Conservation (phyloP, 2,888 invertebrate genomes). For the Diloba caeruleocephala region DNA sequence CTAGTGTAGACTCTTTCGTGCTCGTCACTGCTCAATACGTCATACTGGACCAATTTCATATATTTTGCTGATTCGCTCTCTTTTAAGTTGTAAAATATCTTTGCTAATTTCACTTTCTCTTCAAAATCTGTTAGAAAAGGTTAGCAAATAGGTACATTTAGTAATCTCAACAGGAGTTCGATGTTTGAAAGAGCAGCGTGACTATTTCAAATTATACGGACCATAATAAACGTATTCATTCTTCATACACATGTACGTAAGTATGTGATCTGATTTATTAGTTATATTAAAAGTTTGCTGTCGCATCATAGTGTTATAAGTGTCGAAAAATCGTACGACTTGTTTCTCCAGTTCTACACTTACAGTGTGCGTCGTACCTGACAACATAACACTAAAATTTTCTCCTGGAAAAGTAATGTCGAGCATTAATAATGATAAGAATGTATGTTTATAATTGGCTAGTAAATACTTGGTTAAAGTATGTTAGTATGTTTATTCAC, state of each 20-base stretch:
- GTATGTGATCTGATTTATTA: slow-evolving; percentile 87
- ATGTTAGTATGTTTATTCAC: slow-evolving; percentile 55
- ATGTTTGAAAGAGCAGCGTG: too few relatives aligned
- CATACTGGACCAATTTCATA: slow-evolving; percentile 76
- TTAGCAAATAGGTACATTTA: background rate
- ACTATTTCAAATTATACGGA: slow-evolving; percentile 26
- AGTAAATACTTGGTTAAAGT: too few relatives aligned
- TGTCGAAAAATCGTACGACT: slow-evolving; percentile 86
- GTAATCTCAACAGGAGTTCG: too few relatives aligned
- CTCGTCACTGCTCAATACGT: slow-evolving; percentile 78
- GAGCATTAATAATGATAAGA: too few relatives aligned
- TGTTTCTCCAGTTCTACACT: slow-evolving; percentile 85
- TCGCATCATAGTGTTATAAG: slow-evolving; percentile 88
- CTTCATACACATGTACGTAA: slow-evolving; percentile 89
- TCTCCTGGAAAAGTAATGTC: slow-evolving; percentile 74
- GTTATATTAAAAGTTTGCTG: slow-evolving; percentile 84
- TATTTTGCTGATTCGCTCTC: slow-evolving; percentile 74
- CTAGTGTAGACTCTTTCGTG: slow-evolving; percentile 81
- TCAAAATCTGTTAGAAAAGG: slow-evolving; percentile 72
- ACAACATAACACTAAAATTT: slow-evolving; percentile 78
- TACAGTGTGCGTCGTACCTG: slow-evolving; percentile 81
- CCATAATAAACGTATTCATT: slow-evolving; percentile 80
- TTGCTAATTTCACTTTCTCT: slow-evolving; percentile 80
- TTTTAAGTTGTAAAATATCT: slow-evolving; percentile 74
- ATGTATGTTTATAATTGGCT: too few relatives aligned